Percentiles rank a stretch among this genome's conserved stretches.
These are phyloP conservation scores for Malacoraja senta DNA, from an alignment of 2,797 vertebrate species.

Conservation along the genomic window DNA sequence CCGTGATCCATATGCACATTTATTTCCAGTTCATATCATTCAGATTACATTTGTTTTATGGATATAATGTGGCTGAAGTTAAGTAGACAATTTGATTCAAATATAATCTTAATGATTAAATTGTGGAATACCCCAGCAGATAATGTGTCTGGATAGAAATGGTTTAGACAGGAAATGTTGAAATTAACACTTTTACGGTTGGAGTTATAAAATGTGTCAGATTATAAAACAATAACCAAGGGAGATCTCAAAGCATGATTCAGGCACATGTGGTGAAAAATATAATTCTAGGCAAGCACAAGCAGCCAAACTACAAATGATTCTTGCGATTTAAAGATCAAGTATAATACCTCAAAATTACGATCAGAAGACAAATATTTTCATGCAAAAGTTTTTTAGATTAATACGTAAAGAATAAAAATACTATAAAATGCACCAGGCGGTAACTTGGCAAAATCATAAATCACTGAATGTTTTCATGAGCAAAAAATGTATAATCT, in stretches of 20 bases:
- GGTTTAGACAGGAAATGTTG: background rate
- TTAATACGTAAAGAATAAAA: background rate
- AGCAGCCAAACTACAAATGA: background rate
- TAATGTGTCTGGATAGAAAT: background rate
- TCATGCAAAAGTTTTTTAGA: background rate
- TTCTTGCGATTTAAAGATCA: background rate
- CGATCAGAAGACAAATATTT: background rate
- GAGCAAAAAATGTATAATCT: background rate
- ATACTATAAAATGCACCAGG: background rate
- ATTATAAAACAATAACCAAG: background rate
- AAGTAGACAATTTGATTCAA: background rate
- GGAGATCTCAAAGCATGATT: background rate
- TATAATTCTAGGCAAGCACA: background rate
- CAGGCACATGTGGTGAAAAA: background rate
- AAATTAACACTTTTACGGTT: background rate
- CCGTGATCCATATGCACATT: background rate
- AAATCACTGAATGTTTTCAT: background rate
- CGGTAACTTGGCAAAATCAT: background rate
- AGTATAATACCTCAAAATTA: background rate
- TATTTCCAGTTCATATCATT: background rate
- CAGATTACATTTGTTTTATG: background rate
- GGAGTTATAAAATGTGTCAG: conserved; percentile 7
- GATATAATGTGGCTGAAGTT: background rate
- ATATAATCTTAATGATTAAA: conserved; percentile 1
- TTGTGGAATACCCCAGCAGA: background rate